Evolutionary conservation across 1,140 invertebrate genomes (phyloP), one percentile per base, ranked within the genome.

Genomic region (Drosophila nigromelanica): DNA sequence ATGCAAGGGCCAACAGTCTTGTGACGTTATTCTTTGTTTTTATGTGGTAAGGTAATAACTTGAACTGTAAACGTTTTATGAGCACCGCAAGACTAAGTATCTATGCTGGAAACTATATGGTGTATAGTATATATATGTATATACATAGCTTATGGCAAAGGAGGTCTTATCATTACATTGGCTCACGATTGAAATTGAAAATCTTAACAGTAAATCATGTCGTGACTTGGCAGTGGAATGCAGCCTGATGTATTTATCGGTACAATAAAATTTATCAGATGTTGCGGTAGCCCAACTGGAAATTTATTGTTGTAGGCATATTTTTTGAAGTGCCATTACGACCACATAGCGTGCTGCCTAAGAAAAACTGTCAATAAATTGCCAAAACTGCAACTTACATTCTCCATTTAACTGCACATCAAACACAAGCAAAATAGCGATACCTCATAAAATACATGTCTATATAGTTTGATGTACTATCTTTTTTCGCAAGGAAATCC

Each of bases 341-440:
- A 78, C 60, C 72, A 50, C 71, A 69, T 76, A 54, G 80, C 73
- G 80, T 76, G 77, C 51, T 62, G 55, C 30, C 43, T 52, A 48
- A 14, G n/a, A 47, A 58, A 68, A 78, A 81, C 52, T 73, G 68
- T 80, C 80, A 80, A 85, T 69, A 69, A 61, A 47, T 52, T 51
- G 63, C 48, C 33, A 21, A 39, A 51, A 54, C 55, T 35, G 55
- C 37, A 68, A 50, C 27, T 27, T 35, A 52, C 43, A 51, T 61
- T 43, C 35, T 35, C 35, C 73, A 77, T 85, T 77, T 85, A 85
- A 85, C 81, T 85, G 80, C 63, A 74, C 73, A 85, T 85, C 80
- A 77, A 60, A 54, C 71, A 69, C 50, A 56, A 63, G 45, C 64
- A 66, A 51, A 33, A 33, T 2, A 33, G 0, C 30, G 30, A 33